Base-by-base conservation (phyloP, 2,113 vertebrate species). In the Tetraodon nigroviridis region DNA sequence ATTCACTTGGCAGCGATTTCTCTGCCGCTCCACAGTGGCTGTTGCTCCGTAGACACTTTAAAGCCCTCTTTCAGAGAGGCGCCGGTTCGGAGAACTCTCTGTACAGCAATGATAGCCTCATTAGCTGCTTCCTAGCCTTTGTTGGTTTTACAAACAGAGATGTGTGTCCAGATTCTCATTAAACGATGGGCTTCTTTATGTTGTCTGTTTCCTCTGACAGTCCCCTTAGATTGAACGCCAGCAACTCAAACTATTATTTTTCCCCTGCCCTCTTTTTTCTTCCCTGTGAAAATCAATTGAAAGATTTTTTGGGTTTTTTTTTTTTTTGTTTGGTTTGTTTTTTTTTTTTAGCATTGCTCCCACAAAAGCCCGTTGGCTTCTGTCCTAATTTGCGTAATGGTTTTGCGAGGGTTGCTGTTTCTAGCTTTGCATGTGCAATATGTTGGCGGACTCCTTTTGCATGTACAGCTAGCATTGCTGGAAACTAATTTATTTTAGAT, bases 111-210 rank as follows among this genome's bases (percentile, higher is more conserved):
- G 88, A 88, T 89, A 87, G 83, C 85, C 88, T 90, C 87, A 89
- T 90, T 89, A 90, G 87, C 84, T 86, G 87, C 80, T 72, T 88
- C 78, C 85, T 80, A 79, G 79, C 77, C 76, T 86, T 87, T 89
- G 88, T 88, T 88, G 87, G 82, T 85, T 82, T 89, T 89, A 84
- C 16, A 83, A 87, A 79, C 85, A 83, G 83, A 79, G 83, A 86
- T 87, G 84, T 86, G 85, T 83, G 86, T 82, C 75, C 82, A 87
- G 84, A 84, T 85, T 88, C 88, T 89, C 86, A 88, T 89, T 89
- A 88, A 87, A 87, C 75, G 73, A 90, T 78, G 79, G 80, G 50
- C 71, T 87, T 81, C 82, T 88, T 84, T 82, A 80, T 82, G 69
- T 81, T 75, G 73, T 76, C 79, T 78, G 59, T 64, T 76, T 66